A percentile compares a stretch with the other conserved stretches of the same genome.
Evolutionary conservation across 2,888 invertebrate species (phyloP).

Genomic region (Diloba caeruleocephala): DNA sequence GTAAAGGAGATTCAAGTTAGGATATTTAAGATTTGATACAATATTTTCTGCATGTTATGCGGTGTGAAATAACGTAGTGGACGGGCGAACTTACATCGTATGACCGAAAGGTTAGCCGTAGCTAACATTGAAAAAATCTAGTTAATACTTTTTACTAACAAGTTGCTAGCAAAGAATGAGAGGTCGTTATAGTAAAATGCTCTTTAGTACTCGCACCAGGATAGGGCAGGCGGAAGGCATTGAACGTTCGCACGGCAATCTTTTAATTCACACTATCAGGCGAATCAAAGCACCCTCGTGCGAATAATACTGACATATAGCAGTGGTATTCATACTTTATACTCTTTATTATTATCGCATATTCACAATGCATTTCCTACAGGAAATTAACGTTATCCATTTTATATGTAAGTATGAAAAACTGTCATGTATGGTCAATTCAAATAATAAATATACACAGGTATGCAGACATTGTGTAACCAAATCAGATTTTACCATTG

Average conservation of each 20-base stretch:
- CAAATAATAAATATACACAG: constrained; percentile 21
- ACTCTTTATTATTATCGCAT: constrained; percentile 38
- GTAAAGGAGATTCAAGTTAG: too few species aligned
- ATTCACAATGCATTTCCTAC: constrained; percentile 25
- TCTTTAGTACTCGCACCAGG: constrained; percentile 38
- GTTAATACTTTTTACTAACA: constrained; percentile 2
- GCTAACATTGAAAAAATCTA: neutral
- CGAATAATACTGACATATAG: constrained; percentile 47
- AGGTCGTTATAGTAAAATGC: constrained; percentile 29
- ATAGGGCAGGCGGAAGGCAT: constrained; percentile 63
- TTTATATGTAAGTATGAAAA: constrained; percentile 28
- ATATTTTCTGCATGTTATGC: too few species aligned
- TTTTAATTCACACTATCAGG: constrained; percentile 73
- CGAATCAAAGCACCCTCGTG: constrained; percentile 65
- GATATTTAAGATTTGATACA: too few species aligned
- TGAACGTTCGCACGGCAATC: constrained; percentile 66
- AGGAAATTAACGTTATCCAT: constrained; percentile 41
- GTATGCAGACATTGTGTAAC: constrained; percentile 44
- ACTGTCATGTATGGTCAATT: constrained; percentile 30
- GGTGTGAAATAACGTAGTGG: too few species aligned
- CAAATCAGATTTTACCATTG: constrained; percentile 68
- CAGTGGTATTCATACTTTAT: constrained; percentile 37
- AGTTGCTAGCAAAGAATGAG: constrained; percentile 25
- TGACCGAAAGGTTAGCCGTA: too few species aligned
- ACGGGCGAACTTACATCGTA: too few species aligned